These are phyloP conservation scores for Copidosoma aretas DNA, from an alignment of 2,888 invertebrate species.

Conservation along the genomic window DNA sequence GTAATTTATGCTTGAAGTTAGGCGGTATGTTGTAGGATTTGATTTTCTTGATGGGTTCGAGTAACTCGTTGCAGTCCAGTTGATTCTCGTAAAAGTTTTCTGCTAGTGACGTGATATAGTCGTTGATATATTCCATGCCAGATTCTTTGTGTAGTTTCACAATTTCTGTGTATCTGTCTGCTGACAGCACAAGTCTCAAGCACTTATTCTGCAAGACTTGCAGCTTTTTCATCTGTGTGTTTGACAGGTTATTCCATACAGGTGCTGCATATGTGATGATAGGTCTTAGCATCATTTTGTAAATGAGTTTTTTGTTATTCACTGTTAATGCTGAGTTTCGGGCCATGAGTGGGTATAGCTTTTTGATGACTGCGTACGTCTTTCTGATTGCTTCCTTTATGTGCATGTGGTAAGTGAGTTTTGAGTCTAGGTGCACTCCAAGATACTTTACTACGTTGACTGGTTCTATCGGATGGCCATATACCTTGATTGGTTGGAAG, in stretches of 20 bases:
- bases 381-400: constrained; percentile 28
- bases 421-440: constrained; percentile 37
- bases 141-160: no score
- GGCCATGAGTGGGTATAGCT: constrained; percentile 31
- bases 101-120: no score
- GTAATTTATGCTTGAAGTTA: no score
- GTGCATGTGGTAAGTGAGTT: constrained; percentile 21
- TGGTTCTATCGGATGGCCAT: constrained; percentile 11
- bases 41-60: no score
- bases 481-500: constrained; percentile 12
- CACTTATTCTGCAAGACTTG: constrained; percentile 33
- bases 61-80: no score
- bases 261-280: constrained; percentile 36
- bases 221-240: constrained; percentile 27
- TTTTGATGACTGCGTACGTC: constrained; percentile 22
- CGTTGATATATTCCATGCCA: no score
- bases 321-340: constrained; percentile 13
- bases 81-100: no score
- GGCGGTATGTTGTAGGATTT: no score
- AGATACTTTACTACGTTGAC: constrained; percentile 37
- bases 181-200: no score
- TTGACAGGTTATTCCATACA: constrained; percentile 27
- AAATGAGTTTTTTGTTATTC: constrained; percentile 41
- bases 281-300: constrained; percentile 42
- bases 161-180: no score